Conservation (phyloP, 2,113 vertebrate species). For the Capricornis sumatraensis region DNA sequence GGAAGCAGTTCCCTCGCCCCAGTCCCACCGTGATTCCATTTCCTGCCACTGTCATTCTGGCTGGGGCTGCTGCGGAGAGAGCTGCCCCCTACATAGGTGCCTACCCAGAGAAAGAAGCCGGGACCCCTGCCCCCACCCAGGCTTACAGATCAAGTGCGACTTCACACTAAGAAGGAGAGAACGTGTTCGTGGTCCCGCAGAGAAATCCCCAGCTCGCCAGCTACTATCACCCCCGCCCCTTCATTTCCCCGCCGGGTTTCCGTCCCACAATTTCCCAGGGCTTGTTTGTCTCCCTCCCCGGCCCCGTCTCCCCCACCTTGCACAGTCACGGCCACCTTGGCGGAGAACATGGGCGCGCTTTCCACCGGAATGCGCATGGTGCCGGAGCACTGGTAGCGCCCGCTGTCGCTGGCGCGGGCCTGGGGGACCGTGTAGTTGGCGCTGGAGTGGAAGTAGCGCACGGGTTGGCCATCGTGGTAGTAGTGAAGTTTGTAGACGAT, state of each 20-base stretch:
- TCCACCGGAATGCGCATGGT: constrained; percentile 72
- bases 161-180: background rate
- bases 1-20: background rate
- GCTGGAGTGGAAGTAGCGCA: constrained; percentile 65
- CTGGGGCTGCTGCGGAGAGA: background rate
- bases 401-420: constrained; percentile 65
- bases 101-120: background rate
- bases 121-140: background rate
- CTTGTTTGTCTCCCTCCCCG: fast-evolving
- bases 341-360: constrained; percentile 71
- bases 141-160: too few species aligned
- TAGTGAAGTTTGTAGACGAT: constrained; percentile 63
- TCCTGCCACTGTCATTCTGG: background rate
- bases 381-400: constrained; percentile 68
- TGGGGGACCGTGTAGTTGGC: constrained; percentile 67
- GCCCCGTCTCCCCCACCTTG: constrained; percentile 51
- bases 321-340: constrained; percentile 68
- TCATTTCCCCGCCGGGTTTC: background rate
- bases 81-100: background rate
- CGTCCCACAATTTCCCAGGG: background rate
- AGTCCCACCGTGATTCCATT: background rate
- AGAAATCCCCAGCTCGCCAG: background rate
- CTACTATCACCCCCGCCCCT: background rate
- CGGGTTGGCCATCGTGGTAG: constrained; percentile 57
- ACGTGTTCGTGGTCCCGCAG: fast-evolving